phyloP scores from a whole-genome alignment of 2,113 vertebrate species.

The Psittacara wagleri region DNA sequence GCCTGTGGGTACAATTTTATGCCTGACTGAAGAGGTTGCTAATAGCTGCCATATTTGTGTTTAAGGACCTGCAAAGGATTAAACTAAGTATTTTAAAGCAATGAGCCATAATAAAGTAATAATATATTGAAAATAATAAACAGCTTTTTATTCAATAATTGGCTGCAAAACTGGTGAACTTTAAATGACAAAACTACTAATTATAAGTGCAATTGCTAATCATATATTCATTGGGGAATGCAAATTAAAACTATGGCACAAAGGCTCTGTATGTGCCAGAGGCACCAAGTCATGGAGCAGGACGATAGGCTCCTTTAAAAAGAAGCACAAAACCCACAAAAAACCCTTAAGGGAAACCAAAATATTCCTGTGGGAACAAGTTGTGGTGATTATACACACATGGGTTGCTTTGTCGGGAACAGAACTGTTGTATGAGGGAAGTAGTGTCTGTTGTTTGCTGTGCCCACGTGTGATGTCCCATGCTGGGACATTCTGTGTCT shows the following conservation, averaged over 20 bases:
- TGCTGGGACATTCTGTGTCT: background rate
- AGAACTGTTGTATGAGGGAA: background rate
- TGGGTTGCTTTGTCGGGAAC: background rate
- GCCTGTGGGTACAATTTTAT: conserved; percentile 87
- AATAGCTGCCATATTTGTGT: conserved; percentile 88
- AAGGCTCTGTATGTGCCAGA: conserved; percentile 5
- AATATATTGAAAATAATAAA: conserved; percentile 82
- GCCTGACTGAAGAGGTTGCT: conserved; percentile 86
- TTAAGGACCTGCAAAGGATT: conserved; percentile 83
- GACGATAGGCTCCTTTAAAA: background rate
- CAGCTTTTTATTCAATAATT: conserved; percentile 79
- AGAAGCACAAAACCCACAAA: background rate
- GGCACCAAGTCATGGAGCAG: background rate
- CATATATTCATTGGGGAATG: conserved; percentile 30
- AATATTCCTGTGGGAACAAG: background rate
- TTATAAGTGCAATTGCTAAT: conserved; percentile 62
- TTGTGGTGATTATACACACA: background rate
- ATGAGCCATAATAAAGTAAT: conserved; percentile 83
- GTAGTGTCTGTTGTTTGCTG: background rate
- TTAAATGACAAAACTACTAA: conserved; percentile 78
- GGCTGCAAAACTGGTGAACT: conserved; percentile 70
- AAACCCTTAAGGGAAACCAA: background rate
- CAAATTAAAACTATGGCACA: conserved; percentile 7
- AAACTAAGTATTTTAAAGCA: conserved; percentile 81
- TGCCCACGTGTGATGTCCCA: background rate